phyloP scores from a whole-genome alignment of 2,888 invertebrate genomes.

The Acleris sparsana region DNA sequence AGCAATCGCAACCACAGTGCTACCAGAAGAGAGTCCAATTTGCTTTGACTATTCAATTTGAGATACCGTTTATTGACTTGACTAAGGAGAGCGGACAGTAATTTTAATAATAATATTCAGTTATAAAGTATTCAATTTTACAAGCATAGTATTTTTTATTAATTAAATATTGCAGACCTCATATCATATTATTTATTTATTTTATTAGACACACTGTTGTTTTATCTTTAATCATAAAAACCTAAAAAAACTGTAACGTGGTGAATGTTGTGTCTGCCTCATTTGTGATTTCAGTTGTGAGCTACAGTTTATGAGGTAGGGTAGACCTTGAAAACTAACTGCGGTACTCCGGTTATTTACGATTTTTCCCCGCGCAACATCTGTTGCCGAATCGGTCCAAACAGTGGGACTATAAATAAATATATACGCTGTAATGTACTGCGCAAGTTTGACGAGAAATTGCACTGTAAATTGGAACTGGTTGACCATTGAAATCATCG shows the following conservation, averaged over 20 bases:
- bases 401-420: constrained; percentile 61
- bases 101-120: too few relatives aligned
- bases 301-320: constrained; percentile 23
- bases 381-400: constrained; percentile 62
- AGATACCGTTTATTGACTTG: too few relatives aligned
- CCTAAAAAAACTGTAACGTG: neutral
- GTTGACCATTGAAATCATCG: too few relatives aligned
- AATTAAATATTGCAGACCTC: too few relatives aligned
- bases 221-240: neutral
- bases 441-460: constrained; percentile 6
- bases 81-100: too few relatives aligned
- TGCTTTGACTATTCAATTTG: too few relatives aligned
- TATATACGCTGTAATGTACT: constrained; percentile 36
- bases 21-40: too few relatives aligned
- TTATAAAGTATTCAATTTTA: too few relatives aligned
- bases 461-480: neutral
- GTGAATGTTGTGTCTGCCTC: neutral
- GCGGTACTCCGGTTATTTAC: constrained; percentile 45
- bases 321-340: constrained; percentile 44
- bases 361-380: constrained; percentile 54
- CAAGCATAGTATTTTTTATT: too few relatives aligned
- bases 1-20: too few relatives aligned
- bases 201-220: neutral
- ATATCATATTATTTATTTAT: too few relatives aligned
- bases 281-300: neutral